Base-by-base conservation (phyloP, 2,113 vertebrate genomes). In the Heterocephalus glaber region DNA sequence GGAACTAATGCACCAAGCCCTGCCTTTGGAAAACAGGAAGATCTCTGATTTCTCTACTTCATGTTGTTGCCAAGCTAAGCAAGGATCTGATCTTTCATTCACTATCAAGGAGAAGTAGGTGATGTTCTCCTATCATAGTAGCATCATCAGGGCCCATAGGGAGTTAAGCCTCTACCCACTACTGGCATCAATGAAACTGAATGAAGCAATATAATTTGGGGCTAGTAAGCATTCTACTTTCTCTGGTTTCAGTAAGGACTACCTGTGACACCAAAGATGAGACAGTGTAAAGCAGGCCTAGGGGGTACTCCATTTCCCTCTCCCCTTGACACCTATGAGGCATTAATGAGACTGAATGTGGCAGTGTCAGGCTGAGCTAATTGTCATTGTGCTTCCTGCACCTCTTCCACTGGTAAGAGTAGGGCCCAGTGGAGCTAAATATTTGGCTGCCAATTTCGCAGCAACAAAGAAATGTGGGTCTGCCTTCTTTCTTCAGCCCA, bases 391-490 rank as follows among this genome's bases (percentile, higher is more conserved):
- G 44, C 66, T 89, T 95, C 70, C 76, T 61, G n/a, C 84, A 74
- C 20, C 61, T 70, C 19, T 35, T 92, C 38, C 54, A 61, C 8
- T 54, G 17, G 52, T 89, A 33, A 85, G 66, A 89, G 52, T 54
- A 89, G 52, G 38, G 33, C 54, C 33, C 38, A 66, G 16, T 88
- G 30, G 20, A 96, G 12, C 49, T 88, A 61, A n/a, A 92, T 80
- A 66, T 68, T 86, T 61, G 80, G 41, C 17, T 41, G 3, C 28
- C 3, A 33, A 9, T 35, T 61, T 26, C 84, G 6, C 24, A 90
- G 22, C 30, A 96, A 88, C 30, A 95, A 84, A 95, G 28, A 38
- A 89, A 1, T 89, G 41, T 89, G 86, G 90, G 24, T 94, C 44
- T 88, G 26, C 2, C 7, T 81, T 54, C 68, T 72, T 65, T 17